Evolutionary conservation across 2,797 vertebrate species (phyloP).

Genomic region (Toxotes lorentzi): DNA sequence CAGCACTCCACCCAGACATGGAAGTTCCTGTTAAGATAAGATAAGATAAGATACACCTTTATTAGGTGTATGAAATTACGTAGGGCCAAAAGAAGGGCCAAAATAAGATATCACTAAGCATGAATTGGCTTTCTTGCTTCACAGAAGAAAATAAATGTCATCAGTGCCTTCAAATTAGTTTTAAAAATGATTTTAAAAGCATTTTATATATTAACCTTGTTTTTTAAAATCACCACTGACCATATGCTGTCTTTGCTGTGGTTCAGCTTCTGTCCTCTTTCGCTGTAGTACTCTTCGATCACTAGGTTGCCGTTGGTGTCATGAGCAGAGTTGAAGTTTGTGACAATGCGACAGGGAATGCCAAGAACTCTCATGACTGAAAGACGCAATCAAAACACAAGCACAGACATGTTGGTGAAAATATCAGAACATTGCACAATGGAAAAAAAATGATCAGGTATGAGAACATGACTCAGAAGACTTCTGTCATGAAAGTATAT

Average conservation of each 20-base stretch:
- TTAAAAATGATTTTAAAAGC: neutral
- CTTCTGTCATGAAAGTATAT: neutral
- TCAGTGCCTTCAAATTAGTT: neutral
- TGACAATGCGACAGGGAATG: slow-evolving; percentile 89
- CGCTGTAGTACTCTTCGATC: slow-evolving; percentile 89
- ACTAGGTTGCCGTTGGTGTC: slow-evolving; percentile 90
- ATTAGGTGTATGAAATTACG: too few species aligned
- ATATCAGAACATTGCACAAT: neutral
- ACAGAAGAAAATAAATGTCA: neutral
- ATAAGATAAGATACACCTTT: too few species aligned
- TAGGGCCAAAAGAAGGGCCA: too few species aligned
- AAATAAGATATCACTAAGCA: neutral
- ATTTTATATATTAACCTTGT: neutral
- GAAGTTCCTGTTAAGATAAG: slow-evolving; percentile 93
- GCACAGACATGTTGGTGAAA: neutral
- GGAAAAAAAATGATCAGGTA: slow-evolving; percentile 8
- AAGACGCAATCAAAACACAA: neutral
- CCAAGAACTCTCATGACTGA: slow-evolving; percentile 91
- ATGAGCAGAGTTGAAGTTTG: slow-evolving; percentile 92
- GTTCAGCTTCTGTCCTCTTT: slow-evolving; percentile 84
- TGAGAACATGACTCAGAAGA: neutral
- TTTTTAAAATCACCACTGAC: slow-evolving; percentile 74
- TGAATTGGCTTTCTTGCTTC: neutral
- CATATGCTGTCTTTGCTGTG: slow-evolving; percentile 87
- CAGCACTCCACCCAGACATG: slow-evolving; percentile 97